Percentiles rank a stretch among this genome's conserved stretches.
phyloP scores from a whole-genome alignment of 1,140 invertebrate species.

The fruit fly (Drosophila melanogaster) region DNA sequence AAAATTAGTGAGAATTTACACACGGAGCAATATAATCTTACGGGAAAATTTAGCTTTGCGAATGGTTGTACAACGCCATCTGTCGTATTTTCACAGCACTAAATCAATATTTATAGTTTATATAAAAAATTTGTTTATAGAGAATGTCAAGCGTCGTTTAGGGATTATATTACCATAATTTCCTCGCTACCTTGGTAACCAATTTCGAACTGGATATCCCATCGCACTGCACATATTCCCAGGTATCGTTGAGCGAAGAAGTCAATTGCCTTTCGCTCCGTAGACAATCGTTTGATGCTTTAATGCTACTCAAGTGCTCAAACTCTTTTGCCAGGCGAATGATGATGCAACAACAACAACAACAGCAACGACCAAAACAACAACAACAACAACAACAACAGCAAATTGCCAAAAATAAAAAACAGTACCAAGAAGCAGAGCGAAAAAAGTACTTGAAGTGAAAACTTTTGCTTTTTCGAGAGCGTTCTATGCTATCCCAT shows the following conservation, averaged over 20 bases:
- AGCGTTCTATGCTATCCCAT: constrained; percentile 18
- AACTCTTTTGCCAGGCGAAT: constrained; percentile 63
- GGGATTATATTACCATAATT: background rate
- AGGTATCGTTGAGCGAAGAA: constrained; percentile 22
- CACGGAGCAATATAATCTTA: too few species aligned
- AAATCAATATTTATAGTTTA: background rate
- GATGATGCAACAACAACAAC: constrained; percentile 43
- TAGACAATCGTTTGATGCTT: constrained; percentile 69
- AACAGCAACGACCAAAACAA: constrained; percentile 10
- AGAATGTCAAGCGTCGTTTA: too few species aligned
- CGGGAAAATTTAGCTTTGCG: too few species aligned
- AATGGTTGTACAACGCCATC: too few species aligned
- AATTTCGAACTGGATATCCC: background rate
- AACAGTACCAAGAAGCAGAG: constrained; percentile 23
- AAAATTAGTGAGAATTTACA: too few species aligned
- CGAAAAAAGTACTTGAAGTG: constrained; percentile 66
- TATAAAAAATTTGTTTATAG: background rate
- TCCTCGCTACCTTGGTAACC: background rate
- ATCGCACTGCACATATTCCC: background rate
- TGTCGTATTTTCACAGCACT: too few species aligned
- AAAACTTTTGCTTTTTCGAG: constrained; percentile 69
- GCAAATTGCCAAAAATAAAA: constrained; percentile 23
- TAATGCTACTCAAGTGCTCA: constrained; percentile 75
- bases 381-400: constrained; percentile 11
- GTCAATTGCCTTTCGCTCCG: constrained; percentile 32